Evolutionary conservation across 1,140 invertebrate genomes (phyloP).

Genomic region (Neodiprion pinetum): DNA sequence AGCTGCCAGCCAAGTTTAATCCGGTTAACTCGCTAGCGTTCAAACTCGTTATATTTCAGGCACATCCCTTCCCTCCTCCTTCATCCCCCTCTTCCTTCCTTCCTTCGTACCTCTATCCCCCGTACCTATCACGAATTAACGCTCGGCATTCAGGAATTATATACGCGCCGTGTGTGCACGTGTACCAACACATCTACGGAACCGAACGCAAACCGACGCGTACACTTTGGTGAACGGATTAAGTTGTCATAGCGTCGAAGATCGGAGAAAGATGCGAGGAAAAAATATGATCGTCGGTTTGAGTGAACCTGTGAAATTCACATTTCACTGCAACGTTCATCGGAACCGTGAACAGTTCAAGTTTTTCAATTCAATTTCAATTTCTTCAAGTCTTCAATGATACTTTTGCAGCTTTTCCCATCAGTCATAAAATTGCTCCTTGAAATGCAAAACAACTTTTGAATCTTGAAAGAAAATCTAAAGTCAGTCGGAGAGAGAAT

Average conservation of each 20-base stretch:
- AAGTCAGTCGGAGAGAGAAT: too few species aligned
- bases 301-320: neutral
- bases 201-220: neutral
- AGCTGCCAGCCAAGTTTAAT: conserved; percentile 18
- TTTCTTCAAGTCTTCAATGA: too few species aligned
- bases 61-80: neutral
- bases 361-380: too few species aligned
- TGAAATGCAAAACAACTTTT: too few species aligned
- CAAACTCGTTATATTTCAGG: conserved; percentile 7
- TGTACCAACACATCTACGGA: neutral
- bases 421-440: too few species aligned
- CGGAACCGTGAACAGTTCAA: neutral
- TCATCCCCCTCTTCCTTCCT: too few species aligned
- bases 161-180: neutral
- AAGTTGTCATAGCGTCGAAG: neutral
- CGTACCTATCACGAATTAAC: neutral
- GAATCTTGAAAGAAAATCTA: too few species aligned
- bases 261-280: neutral
- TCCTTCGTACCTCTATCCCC: neutral
- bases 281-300: neutral
- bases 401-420: too few species aligned
- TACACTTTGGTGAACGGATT: neutral
- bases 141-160: neutral
- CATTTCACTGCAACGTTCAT: neutral
- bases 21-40: conserved; percentile 3